Evolutionary conservation across 2,888 invertebrate species (phyloP).

Genomic region (Ommatoiulus sabulosus): DNA sequence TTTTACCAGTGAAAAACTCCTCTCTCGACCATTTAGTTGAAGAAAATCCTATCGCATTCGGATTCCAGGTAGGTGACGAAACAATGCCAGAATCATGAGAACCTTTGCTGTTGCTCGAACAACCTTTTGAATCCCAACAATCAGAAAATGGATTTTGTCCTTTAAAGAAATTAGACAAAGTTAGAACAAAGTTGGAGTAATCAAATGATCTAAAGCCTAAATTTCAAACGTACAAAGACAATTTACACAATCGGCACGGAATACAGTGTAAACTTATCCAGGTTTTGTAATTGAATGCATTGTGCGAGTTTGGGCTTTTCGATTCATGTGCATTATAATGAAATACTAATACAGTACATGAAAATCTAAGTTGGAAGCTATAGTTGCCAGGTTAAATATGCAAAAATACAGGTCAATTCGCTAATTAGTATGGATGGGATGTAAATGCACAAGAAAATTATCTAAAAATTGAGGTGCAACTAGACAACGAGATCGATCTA

Average conservation of each 20-base stretch:
- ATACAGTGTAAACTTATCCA: too few relatives aligned
- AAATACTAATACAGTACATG: too few relatives aligned
- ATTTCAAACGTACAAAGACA: background rate
- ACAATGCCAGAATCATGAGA: constrained; percentile 53
- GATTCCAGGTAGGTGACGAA: constrained; percentile 47
- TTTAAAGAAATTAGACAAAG: background rate
- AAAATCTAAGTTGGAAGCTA: too few relatives aligned
- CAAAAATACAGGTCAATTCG: background rate
- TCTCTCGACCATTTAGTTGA: constrained; percentile 35
- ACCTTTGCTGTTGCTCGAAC: constrained; percentile 32
- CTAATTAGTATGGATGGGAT: background rate
- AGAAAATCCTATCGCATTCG: background rate
- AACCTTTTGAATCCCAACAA: constrained; percentile 39
- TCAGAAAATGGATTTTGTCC: background rate
- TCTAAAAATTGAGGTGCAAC: background rate
- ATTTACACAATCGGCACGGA: background rate
- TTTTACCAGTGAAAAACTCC: constrained; percentile 8
- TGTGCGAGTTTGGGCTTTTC: background rate
- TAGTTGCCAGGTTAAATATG: background rate
- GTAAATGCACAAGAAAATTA: background rate
- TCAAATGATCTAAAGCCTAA: background rate
- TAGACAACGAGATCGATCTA: background rate
- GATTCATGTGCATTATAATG: background rate
- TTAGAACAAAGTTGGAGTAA: background rate
- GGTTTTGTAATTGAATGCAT: background rate